phyloP scores from a whole-genome alignment of 2,797 vertebrate species.

The Moxostoma hubbsi region DNA sequence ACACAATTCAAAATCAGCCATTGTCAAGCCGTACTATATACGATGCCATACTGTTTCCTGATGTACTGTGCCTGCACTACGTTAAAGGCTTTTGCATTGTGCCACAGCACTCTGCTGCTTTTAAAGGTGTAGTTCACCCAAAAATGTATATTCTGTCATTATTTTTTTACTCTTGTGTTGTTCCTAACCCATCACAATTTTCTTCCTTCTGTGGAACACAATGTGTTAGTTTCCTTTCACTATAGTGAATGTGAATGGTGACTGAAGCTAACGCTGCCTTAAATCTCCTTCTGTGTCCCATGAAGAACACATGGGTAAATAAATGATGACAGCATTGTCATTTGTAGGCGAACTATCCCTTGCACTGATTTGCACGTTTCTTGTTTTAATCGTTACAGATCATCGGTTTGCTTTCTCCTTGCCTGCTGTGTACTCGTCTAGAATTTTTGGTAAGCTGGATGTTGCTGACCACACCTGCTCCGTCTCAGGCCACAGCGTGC shows the following conservation, averaged over 20 bases:
- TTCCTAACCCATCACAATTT: no score
- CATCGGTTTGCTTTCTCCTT: slow-evolving; percentile 9
- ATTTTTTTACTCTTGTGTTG: no score
- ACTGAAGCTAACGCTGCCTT: no score
- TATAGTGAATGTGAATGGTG: no score
- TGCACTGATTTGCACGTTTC: slow-evolving; percentile 6
- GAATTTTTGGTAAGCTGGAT: slow-evolving; percentile 30
- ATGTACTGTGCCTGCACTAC: slow-evolving; percentile 10
- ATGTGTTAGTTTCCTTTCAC: no score
- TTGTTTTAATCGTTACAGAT: slow-evolving; percentile 9
- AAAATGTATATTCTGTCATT: no score
- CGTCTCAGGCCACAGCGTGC: slow-evolving; percentile 5
- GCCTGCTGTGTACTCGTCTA: not conserved
- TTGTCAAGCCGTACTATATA: slow-evolving; percentile 1
- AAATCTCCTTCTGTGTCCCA: no score
- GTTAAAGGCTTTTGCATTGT: not conserved
- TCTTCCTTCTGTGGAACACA: no score
- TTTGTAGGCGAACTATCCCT: no score
- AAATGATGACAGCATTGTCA: no score
- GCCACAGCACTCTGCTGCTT: not conserved
- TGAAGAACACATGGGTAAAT: no score
- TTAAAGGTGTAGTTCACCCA: no score
- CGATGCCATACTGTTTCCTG: slow-evolving; percentile 4
- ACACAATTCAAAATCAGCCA: slow-evolving; percentile 2
- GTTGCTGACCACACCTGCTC: slow-evolving; percentile 46